Evolutionary conservation across 2,888 invertebrate species (phyloP).

Genomic region (Ochlodes sylvanus): DNA sequence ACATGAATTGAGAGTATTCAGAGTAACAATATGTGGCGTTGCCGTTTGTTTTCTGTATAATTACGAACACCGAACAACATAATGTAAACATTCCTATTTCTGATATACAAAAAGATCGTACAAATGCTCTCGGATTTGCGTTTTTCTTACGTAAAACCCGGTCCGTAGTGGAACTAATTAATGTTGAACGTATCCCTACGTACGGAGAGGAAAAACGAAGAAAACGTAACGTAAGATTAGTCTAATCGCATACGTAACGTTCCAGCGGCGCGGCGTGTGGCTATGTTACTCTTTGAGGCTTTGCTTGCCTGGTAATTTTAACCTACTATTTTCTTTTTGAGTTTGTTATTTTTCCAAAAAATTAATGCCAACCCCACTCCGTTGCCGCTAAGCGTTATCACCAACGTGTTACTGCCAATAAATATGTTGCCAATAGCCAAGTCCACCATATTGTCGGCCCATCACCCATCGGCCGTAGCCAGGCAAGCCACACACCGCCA

Average conservation of each 20-base stretch:
- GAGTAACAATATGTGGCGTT: no score
- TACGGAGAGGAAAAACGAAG: constrained; percentile 35
- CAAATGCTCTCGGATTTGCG: constrained; percentile 37
- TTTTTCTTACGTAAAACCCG: constrained; percentile 39
- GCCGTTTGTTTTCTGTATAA: neutral
- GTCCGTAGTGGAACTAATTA: constrained; percentile 38
- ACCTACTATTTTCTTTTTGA: constrained; percentile 9
- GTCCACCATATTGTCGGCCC: no score
- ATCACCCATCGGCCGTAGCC: no score
- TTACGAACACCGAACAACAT: constrained; percentile 7
- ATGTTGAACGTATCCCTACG: constrained; percentile 36
- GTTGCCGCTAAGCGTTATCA: no score
- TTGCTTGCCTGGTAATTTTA: constrained; percentile 20
- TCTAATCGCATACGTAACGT: constrained; percentile 38
- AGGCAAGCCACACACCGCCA: no score
- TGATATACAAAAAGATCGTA: constrained; percentile 35
- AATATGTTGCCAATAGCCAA: no score
- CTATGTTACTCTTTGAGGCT: constrained; percentile 11
- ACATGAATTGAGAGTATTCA: no score
- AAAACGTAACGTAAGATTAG: constrained; percentile 38
- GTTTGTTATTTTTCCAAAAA: no score
- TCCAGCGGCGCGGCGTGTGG: constrained; percentile 15
- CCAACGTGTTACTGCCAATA: no score
- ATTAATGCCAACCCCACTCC: no score
- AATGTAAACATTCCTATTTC: constrained; percentile 31